phyloP scores from a whole-genome alignment of 2,797 vertebrate genomes.

The Cossypha heuglini region DNA sequence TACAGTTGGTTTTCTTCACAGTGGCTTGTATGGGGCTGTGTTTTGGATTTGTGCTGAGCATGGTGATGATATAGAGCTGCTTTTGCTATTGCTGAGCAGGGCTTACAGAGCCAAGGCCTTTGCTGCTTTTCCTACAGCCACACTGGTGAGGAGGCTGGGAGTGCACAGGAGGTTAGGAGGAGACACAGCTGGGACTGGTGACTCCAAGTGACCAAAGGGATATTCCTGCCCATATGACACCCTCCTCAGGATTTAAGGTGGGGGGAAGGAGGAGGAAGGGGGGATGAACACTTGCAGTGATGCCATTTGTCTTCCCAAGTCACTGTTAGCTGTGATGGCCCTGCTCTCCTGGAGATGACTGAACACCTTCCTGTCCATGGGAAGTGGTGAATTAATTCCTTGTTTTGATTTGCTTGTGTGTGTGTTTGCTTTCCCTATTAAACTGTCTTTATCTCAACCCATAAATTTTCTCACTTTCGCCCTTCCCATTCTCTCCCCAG shows the following conservation, averaged over 20 bases:
- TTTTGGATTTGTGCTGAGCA: background rate
- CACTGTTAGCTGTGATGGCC: rapidly evolving
- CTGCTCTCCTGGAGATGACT: background rate
- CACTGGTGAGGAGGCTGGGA: background rate
- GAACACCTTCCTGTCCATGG: background rate
- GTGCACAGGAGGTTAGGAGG: rapidly evolving
- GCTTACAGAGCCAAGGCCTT: background rate
- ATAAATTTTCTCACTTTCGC: rapidly evolving
- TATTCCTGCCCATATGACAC: no score
- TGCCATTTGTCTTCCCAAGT: background rate
- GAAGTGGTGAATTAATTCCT: background rate
- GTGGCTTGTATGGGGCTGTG: background rate
- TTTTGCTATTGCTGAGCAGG: background rate
- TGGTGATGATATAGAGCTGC: background rate
- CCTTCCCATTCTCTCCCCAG: rapidly evolving
- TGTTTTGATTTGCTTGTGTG: background rate
- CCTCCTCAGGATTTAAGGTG: background rate
- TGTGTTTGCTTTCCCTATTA: rapidly evolving
- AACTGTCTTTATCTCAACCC: background rate
- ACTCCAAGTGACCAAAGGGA: background rate
- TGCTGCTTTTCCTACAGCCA: background rate
- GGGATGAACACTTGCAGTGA: background rate
- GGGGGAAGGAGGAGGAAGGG: no score
- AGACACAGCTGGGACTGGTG: background rate
- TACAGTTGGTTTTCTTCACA: background rate